Evolutionary conservation across 2,888 invertebrate species (phyloP).

Genomic region (Agonopterix arenella): DNA sequence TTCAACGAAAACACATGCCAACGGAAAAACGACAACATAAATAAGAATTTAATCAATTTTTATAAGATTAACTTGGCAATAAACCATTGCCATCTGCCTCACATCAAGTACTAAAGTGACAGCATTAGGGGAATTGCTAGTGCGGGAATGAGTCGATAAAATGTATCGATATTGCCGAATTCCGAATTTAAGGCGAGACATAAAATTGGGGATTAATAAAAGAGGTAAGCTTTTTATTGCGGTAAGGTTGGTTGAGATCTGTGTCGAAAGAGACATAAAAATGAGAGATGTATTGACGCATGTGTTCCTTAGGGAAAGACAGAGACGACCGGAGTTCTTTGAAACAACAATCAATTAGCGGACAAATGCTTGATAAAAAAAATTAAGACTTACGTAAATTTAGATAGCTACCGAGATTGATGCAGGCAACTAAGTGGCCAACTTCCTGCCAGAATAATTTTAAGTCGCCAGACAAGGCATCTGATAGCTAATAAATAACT

Average conservation of each 20-base stretch:
- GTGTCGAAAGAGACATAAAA: too few relatives aligned
- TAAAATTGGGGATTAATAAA: not conserved
- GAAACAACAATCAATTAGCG: too few relatives aligned
- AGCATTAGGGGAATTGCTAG: slow-evolving; percentile 44
- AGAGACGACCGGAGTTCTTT: too few relatives aligned
- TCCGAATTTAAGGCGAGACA: not conserved
- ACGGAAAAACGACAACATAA: not conserved
- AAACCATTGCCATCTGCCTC: slow-evolving; percentile 14
- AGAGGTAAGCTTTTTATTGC: not conserved
- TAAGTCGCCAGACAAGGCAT: too few relatives aligned
- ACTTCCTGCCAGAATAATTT: too few relatives aligned
- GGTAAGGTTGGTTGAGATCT: not conserved
- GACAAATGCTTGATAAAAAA: too few relatives aligned
- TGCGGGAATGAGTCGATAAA: slow-evolving; percentile 23
- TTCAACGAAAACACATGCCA: not conserved
- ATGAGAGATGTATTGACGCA: too few relatives aligned
- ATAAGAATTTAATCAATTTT: slow-evolving; percentile 25
- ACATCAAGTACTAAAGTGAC: slow-evolving; percentile 29
- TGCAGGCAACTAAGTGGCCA: too few relatives aligned
- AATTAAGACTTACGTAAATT: too few relatives aligned
- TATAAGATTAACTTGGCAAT: slow-evolving; percentile 18
- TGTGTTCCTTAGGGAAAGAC: too few relatives aligned
- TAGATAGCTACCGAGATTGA: too few relatives aligned
- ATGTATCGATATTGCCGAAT: slow-evolving; percentile 1
- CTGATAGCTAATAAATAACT: too few relatives aligned